Percentiles rank a stretch among this genome's conserved stretches.
These are phyloP conservation scores for Netelia fuscicornis DNA, from an alignment of 2,888 invertebrate genomes.

Conservation along the genomic window DNA sequence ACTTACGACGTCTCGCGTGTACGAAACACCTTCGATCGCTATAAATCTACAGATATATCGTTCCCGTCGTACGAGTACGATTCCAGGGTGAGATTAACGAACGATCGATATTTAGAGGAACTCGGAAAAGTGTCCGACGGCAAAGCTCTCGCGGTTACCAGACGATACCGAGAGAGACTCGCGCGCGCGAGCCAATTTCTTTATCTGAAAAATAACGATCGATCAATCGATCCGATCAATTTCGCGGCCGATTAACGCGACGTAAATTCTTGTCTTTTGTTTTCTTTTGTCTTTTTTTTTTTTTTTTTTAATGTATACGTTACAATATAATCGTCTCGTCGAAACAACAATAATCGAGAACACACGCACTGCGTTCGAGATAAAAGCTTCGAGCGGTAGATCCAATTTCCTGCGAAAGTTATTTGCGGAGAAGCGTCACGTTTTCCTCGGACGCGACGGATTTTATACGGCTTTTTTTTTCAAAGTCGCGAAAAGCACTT, in stretches of 20 bases:
- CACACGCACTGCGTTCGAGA: not conserved
- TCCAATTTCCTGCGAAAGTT: not conserved
- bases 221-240: constrained; percentile 23
- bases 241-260: constrained; percentile 2
- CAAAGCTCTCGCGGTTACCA: no score
- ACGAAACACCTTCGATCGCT: not conserved
- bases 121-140: not conserved
- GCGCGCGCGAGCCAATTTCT: not conserved
- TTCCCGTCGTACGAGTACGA: constrained; percentile 7
- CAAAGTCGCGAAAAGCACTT: constrained; percentile 29
- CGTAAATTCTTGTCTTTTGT: not conserved
- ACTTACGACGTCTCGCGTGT: constrained; percentile 30
- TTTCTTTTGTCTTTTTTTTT: no score
- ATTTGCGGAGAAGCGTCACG: not conserved
- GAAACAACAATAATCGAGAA: not conserved
- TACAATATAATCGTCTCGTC: constrained; percentile 25
- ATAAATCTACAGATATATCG: not conserved
- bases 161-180: no score
- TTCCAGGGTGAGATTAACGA: constrained; percentile 31
- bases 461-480: not conserved
- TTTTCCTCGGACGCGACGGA: not conserved
- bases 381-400: not conserved
- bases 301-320: not conserved
- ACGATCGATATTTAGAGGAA: constrained; percentile 42
- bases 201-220: constrained; percentile 10